Conservation (phyloP, 2,888 invertebrate genomes). For the Phoenoteleia sp. region DNA sequence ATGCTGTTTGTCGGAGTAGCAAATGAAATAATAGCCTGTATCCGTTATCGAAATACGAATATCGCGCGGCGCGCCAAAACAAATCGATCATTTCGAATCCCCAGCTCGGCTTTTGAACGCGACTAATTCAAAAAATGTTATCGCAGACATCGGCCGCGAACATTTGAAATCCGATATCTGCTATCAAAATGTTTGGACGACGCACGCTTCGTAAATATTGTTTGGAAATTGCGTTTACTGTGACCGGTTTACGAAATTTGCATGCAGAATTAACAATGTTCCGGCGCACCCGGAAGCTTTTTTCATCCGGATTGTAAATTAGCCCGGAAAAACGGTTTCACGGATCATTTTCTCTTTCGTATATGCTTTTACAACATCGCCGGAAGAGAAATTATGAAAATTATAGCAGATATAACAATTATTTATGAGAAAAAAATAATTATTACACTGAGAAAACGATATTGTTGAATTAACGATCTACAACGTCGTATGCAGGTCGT, state of each 20-base stretch:
- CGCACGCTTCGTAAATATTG: slow-evolving; percentile 59
- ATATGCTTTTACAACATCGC: slow-evolving; percentile 6
- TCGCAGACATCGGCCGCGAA: slow-evolving; percentile 33
- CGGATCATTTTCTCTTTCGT: slow-evolving; percentile 50
- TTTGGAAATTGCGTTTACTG: slow-evolving; percentile 55
- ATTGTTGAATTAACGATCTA: no score
- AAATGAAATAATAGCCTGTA: slow-evolving; percentile 46
- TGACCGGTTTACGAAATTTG: slow-evolving; percentile 52
- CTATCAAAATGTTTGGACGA: slow-evolving; percentile 51
- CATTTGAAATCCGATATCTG: slow-evolving; percentile 64
- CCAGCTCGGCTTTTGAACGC: neutral
- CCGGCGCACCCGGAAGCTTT: slow-evolving; percentile 43
- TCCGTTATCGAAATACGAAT: slow-evolving; percentile 55
- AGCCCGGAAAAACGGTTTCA: slow-evolving; percentile 52
- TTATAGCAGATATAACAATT: slow-evolving; percentile 32
- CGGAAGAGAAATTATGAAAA: neutral
- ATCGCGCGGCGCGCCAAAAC: slow-evolving; percentile 16
- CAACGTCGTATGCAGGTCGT: no score
- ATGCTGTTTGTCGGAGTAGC: slow-evolving; percentile 48
- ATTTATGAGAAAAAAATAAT: neutral
- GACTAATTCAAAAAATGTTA: slow-evolving; percentile 15
- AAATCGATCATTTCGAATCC: slow-evolving; percentile 46
- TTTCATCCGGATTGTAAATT: slow-evolving; percentile 55
- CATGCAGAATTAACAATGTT: slow-evolving; percentile 58
- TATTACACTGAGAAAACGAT: no score